phyloP scores from a whole-genome alignment of 2,888 invertebrate genomes.

The Lithophane leautieri region DNA sequence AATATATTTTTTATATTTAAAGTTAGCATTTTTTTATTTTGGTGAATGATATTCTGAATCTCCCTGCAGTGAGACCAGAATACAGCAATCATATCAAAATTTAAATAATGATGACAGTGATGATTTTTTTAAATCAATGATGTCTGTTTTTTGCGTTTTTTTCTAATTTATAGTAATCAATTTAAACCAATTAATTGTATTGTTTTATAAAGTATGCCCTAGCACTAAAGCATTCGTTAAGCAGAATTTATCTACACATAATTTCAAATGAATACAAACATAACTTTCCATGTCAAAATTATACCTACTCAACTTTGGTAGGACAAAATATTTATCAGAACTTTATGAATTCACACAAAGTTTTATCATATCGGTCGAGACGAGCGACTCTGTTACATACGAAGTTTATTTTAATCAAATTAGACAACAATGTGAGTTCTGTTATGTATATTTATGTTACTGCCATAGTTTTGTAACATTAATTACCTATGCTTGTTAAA shows the following conservation, averaged over 20 bases:
- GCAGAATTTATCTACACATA: not conserved
- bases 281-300: slow-evolving; percentile 7
- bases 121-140: no score
- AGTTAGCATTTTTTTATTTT: not conserved
- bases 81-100: not conserved
- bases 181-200: no score
- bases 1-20: not conserved
- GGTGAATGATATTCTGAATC: not conserved
- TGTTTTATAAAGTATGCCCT: not conserved
- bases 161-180: no score
- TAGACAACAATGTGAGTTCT: slow-evolving; percentile 36
- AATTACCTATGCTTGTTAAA: not conserved
- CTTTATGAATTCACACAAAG: slow-evolving; percentile 40
- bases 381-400: slow-evolving; percentile 9
- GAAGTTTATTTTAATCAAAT: slow-evolving; percentile 58
- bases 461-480: slow-evolving; percentile 9
- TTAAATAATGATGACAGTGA: no score
- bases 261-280: slow-evolving; percentile 1
- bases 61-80: not conserved
- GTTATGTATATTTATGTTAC: slow-evolving; percentile 13
- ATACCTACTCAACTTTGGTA: slow-evolving; percentile 17
- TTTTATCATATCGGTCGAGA: slow-evolving; percentile 26
- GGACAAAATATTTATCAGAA: slow-evolving; percentile 47
- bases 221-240: no score
- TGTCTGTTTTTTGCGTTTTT: no score